phyloP scores from a whole-genome alignment of 2,797 vertebrate genomes.

The Gobio occitaniae region DNA sequence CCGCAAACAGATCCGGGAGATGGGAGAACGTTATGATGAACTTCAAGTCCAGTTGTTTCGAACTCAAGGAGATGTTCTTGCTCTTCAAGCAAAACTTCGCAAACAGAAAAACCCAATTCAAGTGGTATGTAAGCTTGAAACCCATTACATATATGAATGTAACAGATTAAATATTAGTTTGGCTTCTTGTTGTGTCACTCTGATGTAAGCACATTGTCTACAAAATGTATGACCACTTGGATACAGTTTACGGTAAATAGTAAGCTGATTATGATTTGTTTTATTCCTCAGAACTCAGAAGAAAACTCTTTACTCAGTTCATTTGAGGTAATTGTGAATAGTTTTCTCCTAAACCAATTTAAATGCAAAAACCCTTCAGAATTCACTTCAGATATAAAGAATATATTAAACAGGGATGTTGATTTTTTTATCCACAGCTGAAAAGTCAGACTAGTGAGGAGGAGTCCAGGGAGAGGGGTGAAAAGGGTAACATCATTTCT shows the following conservation, averaged over 20 bases:
- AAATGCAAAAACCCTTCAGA: background rate
- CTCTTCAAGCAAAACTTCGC: conserved; percentile 79
- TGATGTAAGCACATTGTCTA: background rate
- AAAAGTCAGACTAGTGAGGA: conserved; percentile 66
- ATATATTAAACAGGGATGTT: background rate
- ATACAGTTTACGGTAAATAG: background rate
- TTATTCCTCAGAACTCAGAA: conserved; percentile 76
- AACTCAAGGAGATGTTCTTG: conserved; percentile 82
- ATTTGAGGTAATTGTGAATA: conserved; percentile 74
- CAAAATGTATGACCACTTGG: background rate
- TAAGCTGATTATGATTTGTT: background rate
- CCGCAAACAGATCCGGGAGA: conserved; percentile 85
- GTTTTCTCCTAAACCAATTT: background rate
- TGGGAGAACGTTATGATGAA: conserved; percentile 83
- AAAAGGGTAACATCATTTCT: conserved; percentile 72
- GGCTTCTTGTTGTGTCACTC: background rate
- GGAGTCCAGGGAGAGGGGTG: conserved; percentile 58
- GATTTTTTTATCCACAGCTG: conserved; percentile 45
- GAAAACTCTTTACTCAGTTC: conserved; percentile 77
- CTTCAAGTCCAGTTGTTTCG: conserved; percentile 88
- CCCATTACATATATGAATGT: background rate
- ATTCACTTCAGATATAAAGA: too few species aligned
- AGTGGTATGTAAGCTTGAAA: conserved; percentile 55
- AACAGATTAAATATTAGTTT: background rate
- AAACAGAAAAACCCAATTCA: conserved; percentile 66